Conservation (phyloP, 2,113 vertebrate species). For the Triplophysa tibetana region DNA sequence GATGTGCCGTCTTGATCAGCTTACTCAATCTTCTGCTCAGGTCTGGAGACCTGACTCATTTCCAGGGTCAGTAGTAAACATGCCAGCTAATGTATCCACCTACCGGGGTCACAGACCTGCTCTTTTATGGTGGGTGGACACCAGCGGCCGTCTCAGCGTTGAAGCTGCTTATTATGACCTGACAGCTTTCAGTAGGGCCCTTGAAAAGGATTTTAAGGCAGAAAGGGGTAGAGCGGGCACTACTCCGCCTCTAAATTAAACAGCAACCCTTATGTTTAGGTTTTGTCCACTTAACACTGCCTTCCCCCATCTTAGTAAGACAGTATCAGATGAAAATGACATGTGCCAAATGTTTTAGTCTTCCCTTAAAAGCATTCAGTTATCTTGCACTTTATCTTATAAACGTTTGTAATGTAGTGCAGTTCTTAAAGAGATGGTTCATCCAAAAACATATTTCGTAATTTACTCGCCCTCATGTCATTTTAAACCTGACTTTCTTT, state of each 20-base stretch:
- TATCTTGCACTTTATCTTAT: neutral
- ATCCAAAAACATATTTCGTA: too few species aligned
- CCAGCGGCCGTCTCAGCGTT: constrained; percentile 33
- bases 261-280: constrained; percentile 38
- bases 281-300: constrained; percentile 25
- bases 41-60: constrained; percentile 57
- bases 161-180: constrained; percentile 48
- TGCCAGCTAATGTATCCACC: constrained; percentile 56
- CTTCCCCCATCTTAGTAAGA: neutral
- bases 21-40: constrained; percentile 53
- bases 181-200: constrained; percentile 47
- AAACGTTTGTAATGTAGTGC: neutral
- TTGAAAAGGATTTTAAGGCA: constrained; percentile 42
- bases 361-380: neutral
- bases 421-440: neutral
- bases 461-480: too few species aligned
- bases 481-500: too few species aligned
- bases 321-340: constrained; percentile 18
- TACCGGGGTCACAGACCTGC: constrained; percentile 52
- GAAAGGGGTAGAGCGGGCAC: constrained; percentile 27
- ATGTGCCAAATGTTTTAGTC: constrained; percentile 4
- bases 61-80: constrained; percentile 54
- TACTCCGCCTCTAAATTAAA: constrained; percentile 39
- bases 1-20: constrained; percentile 45
- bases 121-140: constrained; percentile 26